Evolutionary conservation across 2,888 invertebrate species (phyloP).

Genomic region (Melinaea menophilus): DNA sequence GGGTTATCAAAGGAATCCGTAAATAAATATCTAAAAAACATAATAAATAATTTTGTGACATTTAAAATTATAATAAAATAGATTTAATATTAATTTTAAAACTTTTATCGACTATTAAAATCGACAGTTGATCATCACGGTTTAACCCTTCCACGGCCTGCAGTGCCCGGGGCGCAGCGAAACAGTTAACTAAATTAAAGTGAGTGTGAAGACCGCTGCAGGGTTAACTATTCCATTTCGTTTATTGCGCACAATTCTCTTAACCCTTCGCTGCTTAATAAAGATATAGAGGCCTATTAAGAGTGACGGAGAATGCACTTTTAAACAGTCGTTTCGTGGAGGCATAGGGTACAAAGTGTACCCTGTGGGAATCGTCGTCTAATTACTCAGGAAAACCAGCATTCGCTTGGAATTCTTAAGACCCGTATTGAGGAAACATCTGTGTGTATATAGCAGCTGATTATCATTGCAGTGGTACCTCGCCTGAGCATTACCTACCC

Average conservation of each 20-base stretch:
- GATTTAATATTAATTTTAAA: conserved; percentile 15
- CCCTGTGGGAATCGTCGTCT: conserved; percentile 22
- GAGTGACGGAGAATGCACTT: conserved; percentile 48
- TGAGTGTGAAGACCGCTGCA: conserved; percentile 76
- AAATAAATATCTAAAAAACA: not conserved
- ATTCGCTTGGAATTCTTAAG: conserved; percentile 38
- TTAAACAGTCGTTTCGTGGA: conserved; percentile 49
- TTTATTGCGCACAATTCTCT: conserved; percentile 73
- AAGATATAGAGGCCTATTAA: conserved; percentile 74
- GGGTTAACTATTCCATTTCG: conserved; percentile 77
- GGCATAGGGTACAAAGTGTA: conserved; percentile 20
- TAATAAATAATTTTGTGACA: not conserved
- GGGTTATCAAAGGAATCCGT: too few relatives aligned
- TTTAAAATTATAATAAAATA: not conserved
- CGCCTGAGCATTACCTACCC: conserved; percentile 25
- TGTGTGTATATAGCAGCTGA: conserved; percentile 16
- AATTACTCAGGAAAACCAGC: conserved; percentile 34
- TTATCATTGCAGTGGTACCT: conserved; percentile 17
- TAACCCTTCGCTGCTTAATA: conserved; percentile 70
- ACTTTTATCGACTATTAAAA: conserved; percentile 23
- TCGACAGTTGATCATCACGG: conserved; percentile 48
- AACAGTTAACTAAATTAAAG: conserved; percentile 78
- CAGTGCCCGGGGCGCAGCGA: conserved; percentile 66
- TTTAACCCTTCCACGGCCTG: conserved; percentile 68
- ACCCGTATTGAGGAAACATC: conserved; percentile 37